phyloP scores from a whole-genome alignment of 2,113 vertebrate species.

The Strix aluco region DNA sequence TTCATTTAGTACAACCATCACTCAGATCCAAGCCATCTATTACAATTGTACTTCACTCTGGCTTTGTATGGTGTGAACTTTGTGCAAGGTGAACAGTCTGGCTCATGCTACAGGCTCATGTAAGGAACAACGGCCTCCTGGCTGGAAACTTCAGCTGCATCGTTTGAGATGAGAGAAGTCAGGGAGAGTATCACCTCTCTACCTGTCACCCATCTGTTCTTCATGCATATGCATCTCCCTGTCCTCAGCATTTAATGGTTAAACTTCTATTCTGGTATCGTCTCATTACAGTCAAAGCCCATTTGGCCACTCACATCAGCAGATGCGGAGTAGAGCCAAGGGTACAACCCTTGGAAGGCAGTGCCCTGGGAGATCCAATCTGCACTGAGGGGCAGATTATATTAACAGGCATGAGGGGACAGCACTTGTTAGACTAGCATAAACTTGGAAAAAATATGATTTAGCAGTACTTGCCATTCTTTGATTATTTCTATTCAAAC shows the following conservation, averaged over 20 bases:
- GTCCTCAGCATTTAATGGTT: not conserved
- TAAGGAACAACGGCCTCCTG: not conserved
- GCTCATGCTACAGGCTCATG: not conserved
- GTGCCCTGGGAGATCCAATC: fast-evolving
- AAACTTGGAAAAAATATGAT: not conserved
- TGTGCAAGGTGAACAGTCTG: not conserved
- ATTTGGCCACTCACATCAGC: not conserved
- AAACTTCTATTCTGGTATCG: not conserved
- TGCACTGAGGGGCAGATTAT: not conserved
- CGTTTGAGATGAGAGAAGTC: not conserved
- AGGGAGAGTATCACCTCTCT: not conserved
- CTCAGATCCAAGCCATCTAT: not conserved
- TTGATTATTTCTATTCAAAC: not conserved
- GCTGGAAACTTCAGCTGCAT: not conserved
- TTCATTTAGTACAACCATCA: not conserved
- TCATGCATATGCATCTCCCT: not conserved
- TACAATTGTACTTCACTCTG: not conserved
- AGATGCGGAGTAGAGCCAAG: not conserved
- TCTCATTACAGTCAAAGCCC: not conserved
- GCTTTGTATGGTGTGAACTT: not conserved
- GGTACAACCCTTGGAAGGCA: not conserved
- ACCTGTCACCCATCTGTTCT: not conserved
- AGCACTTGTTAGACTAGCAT: not conserved
- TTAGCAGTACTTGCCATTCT: not conserved
- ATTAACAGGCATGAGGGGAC: not conserved